Evolutionary conservation across 1,140 invertebrate species (phyloP), one percentile per base, ranked within the genome.

Genomic region (Dinoponera quadriceps): DNA sequence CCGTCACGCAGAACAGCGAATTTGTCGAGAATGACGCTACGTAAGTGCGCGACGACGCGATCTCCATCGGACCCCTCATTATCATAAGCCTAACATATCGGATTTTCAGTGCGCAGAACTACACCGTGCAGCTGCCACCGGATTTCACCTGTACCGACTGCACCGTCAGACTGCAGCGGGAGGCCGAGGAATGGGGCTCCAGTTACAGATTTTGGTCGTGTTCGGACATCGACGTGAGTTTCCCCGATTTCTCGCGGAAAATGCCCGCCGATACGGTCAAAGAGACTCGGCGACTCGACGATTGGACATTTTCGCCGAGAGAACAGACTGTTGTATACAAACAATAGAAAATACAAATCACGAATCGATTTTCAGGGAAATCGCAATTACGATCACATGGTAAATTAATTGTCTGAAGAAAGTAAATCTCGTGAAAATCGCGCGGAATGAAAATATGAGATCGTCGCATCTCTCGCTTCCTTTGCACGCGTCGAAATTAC

Each of bases 171-270:
- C 94, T 99, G 69, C 95, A 99, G 13, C 94, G 98, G 0, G 97
- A 99, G 93, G 98, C 98, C 0, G 95, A 96, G 22, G 98, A 99
- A 94, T 99, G 98, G 98, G 96, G 96, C 0, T 93, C 94, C 14
- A 96, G 94, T 86, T 99, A 99, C 92, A 95, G 96, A 85, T 99
- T 99, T 94, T 98, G 98, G 97, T 98, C 98, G 0, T 99, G 99
- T 91, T 97, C 98, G 2, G 98, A 99, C 94, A 97, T 99, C 60
- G 98, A 99, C 90, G 97, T 99, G 85, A 95, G 93, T 91, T 69
- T 74, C 22, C 48, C 68, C 44, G 63, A 78, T 81, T 60, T 60
- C 69, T 73, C 38, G 73, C 60, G 38, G 55, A 33, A 71, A 59
- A 59, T 48, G 18, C 18, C 11, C 0, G 3, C 38, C 38, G 38